phyloP scores from a whole-genome alignment of 2,113 vertebrate species.

The Grammomys dolichurus region DNA sequence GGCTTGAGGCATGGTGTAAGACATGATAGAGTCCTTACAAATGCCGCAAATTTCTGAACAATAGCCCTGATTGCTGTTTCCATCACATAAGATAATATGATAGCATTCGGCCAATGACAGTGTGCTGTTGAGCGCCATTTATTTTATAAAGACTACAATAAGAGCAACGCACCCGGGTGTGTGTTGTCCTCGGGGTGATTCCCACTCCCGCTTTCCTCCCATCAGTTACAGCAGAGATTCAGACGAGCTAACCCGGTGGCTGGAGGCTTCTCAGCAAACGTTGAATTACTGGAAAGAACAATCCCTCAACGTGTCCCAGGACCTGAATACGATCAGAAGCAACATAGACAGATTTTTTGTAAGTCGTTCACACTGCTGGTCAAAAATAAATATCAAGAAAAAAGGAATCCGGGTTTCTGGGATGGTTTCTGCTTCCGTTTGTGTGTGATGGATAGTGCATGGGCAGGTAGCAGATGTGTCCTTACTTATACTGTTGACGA shows the following conservation, averaged over 20 bases:
- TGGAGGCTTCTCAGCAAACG: constrained; percentile 87
- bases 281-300: constrained; percentile 89
- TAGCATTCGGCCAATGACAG: neutral
- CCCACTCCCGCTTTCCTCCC: constrained; percentile 48
- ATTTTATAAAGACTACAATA: neutral
- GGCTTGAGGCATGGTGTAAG: neutral
- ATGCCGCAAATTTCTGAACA: constrained; percentile 2
- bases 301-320: constrained; percentile 85
- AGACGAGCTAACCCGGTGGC: constrained; percentile 88
- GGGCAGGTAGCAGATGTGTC: neutral
- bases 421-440: neutral
- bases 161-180: neutral
- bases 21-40: neutral
- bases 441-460: neutral
- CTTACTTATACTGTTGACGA: constrained; percentile 17
- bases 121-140: neutral
- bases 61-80: neutral
- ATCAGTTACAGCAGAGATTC: constrained; percentile 90
- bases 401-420: neutral
- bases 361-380: constrained; percentile 76
- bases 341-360: constrained; percentile 90
- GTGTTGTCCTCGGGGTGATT: neutral
- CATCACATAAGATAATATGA: neutral
- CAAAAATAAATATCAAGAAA: neutral
- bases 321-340: constrained; percentile 85